Base-by-base conservation (phyloP, 2,113 vertebrate genomes). In the Anhinga rufa region DNA sequence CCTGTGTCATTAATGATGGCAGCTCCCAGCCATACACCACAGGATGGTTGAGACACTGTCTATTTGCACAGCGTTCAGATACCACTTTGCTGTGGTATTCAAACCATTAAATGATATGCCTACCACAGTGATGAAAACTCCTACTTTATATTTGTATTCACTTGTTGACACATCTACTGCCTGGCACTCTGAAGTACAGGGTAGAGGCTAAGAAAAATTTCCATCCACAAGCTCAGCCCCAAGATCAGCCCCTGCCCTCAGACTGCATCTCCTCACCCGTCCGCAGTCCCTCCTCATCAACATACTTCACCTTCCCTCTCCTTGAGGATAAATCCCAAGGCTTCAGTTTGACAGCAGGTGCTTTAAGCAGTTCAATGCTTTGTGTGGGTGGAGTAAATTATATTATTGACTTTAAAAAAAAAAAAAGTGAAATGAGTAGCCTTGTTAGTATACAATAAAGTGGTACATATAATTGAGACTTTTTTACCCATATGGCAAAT, bases 31-130 rank as follows among this genome's bases (percentile, higher is more conserved):
- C 49, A 29, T 12, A 2, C 13, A 57, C 32, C 62, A 32, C 34
- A 5, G 0, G 2, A 36, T 17, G 51, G 36, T 51, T 17, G 61
- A 51, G 61, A 62, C 10, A 1, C 12, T 4, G 68, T 22, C 11
- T 68, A 4, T 84, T 70, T 68, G 83, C 81, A 31, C 48, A 64
- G 83, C 60, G 51, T 40, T 74, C 42, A 84, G 55, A 64, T 1
- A 19, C 38, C 44, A 17, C 69, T 83, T 7, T 10, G 44, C 44
- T 7, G 4, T 7, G 76, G 49, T 38, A 66, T n/a, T 71, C 7
- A 3, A 69, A 60, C 42, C 36, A 32, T 28, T 61, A 29, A 38
- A 69, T 5, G 15, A 44, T 48, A 36, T 2, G n/a, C 18, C 55
- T 32, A 29, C 36, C 51, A 12, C 5, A 0, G 60, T 1, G 4